Evolutionary conservation across 2,888 invertebrate species (phyloP).

Genomic region (Drosophila recens): DNA sequence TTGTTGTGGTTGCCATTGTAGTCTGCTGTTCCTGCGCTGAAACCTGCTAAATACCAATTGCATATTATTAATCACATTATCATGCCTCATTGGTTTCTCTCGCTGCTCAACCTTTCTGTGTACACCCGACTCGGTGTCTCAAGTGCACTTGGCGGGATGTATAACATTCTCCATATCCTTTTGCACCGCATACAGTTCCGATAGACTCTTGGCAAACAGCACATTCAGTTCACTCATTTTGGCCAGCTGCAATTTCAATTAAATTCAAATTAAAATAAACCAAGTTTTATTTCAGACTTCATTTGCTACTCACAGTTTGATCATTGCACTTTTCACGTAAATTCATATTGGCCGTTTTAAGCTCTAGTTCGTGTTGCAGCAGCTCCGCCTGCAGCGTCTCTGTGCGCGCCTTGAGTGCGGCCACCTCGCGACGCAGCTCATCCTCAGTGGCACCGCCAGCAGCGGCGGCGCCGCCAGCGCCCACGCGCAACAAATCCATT

Average conservation of each 20-base stretch:
- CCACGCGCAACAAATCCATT: conserved; percentile 89
- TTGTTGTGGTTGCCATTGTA: conserved; percentile 75
- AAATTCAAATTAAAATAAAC: neutral
- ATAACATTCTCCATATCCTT: conserved; percentile 85
- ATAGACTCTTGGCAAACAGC: conserved; percentile 83
- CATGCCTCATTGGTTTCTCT: neutral
- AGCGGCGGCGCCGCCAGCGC: conserved; percentile 86
- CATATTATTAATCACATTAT: conserved; percentile 1
- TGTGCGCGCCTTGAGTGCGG: conserved; percentile 91
- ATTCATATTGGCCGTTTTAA: conserved; percentile 87
- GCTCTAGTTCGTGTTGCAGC: conserved; percentile 93
- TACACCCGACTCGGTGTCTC: conserved; percentile 83
- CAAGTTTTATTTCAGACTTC: neutral
- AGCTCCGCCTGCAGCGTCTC: conserved; percentile 93
- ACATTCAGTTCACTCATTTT: conserved; percentile 84
- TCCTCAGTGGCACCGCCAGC: conserved; percentile 88
- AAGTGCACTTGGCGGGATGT: conserved; percentile 85
- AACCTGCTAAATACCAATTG: conserved; percentile 57
- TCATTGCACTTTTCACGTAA: conserved; percentile 87
- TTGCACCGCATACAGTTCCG: conserved; percentile 84
- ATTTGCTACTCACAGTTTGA: conserved; percentile 88
- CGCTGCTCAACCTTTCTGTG: conserved; percentile 77
- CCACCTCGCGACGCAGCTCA: conserved; percentile 91
- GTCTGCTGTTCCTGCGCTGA: conserved; percentile 82
- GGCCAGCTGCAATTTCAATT: conserved; percentile 73